phyloP scores from a whole-genome alignment of 2,113 vertebrate genomes.

The Siniperca chuatsi region DNA sequence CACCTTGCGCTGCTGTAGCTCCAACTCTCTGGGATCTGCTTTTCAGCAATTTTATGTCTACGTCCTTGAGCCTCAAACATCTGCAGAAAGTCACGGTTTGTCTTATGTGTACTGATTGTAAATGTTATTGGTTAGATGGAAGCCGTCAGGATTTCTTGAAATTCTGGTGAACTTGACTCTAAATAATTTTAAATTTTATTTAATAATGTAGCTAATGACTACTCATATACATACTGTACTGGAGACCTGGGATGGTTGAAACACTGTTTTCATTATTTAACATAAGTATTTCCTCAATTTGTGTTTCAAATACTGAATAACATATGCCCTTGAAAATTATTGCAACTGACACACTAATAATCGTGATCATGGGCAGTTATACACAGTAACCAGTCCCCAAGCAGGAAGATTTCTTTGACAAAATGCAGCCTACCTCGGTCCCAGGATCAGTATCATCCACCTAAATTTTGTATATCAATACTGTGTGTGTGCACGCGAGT shows the following conservation, averaged over 20 bases:
- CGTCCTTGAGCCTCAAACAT: background rate
- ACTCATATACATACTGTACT: background rate
- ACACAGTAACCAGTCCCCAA: too few species aligned
- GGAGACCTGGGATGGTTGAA: too few species aligned
- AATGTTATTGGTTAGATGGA: background rate
- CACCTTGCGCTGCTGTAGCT: constrained; percentile 42
- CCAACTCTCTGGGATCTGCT: constrained; percentile 50
- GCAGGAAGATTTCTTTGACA: too few species aligned
- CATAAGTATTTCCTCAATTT: background rate
- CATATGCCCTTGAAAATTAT: background rate
- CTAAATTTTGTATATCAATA: background rate
- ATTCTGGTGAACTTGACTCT: too few species aligned
- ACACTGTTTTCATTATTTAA: background rate
- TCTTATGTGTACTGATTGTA: background rate
- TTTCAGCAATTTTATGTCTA: background rate
- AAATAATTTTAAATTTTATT: too few species aligned
- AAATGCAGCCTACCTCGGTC: too few species aligned
- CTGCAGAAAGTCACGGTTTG: constrained; percentile 19
- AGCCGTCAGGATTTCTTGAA: background rate
- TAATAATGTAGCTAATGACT: too few species aligned
- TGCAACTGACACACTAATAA: background rate
- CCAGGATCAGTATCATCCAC: background rate
- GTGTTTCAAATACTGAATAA: background rate
- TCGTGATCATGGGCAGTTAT: too few species aligned
- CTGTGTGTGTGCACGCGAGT: too few species aligned